These are phyloP conservation scores for Drosophila austrosaltans DNA, from an alignment of 2,888 invertebrate species.

Conservation along the genomic window DNA sequence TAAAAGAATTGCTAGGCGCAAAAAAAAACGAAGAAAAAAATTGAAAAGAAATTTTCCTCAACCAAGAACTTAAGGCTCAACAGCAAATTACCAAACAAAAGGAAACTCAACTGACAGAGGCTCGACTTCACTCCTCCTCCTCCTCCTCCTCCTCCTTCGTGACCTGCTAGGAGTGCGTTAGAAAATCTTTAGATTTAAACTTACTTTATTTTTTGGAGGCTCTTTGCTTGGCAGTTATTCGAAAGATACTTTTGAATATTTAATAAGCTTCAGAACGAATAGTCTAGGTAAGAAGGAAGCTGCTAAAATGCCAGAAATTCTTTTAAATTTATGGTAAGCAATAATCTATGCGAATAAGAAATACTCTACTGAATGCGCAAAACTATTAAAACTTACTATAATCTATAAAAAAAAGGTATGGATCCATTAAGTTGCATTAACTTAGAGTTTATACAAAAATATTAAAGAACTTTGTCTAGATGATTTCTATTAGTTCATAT, in stretches of 20 bases:
- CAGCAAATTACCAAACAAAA: constrained; percentile 64
- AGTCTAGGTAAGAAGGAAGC: constrained; percentile 6
- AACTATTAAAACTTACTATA: background rate
- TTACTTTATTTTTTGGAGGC: constrained; percentile 50
- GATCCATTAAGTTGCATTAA: too few relatives aligned
- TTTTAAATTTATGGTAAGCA: constrained; percentile 14
- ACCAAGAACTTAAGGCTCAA: constrained; percentile 16
- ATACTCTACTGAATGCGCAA: background rate
- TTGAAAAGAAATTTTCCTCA: constrained; percentile 4
- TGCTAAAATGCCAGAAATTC: constrained; percentile 40
- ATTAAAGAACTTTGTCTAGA: too few relatives aligned
- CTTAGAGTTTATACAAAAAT: too few relatives aligned
- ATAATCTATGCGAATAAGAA: background rate
- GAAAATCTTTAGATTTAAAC: constrained; percentile 74
- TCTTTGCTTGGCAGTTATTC: constrained; percentile 60
- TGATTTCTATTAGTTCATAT: too few relatives aligned
- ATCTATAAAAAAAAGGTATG: too few relatives aligned
- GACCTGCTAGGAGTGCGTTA: constrained; percentile 28
- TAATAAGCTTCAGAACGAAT: constrained; percentile 59
- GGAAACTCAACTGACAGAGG: constrained; percentile 45
- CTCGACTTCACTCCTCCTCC: background rate
- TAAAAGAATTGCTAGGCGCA: constrained; percentile 55
- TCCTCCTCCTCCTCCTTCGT: background rate
- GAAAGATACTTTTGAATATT: constrained; percentile 71
- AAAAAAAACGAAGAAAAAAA: constrained; percentile 58